These are phyloP conservation scores for Monopis laevigella DNA, from an alignment of 2,888 invertebrate species.

Conservation along the genomic window DNA sequence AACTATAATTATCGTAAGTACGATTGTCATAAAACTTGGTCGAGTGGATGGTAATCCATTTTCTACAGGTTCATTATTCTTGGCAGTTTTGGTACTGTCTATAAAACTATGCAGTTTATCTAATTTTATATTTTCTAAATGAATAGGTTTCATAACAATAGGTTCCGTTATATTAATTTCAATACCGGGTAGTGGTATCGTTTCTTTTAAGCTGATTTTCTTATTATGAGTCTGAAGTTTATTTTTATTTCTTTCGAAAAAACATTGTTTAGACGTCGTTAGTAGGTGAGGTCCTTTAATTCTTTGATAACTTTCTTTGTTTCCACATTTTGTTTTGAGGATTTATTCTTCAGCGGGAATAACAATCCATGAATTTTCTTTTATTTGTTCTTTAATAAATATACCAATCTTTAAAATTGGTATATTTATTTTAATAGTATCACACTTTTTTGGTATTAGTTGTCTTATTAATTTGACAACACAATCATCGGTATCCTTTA, in stretches of 20 bases:
- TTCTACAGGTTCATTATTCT: not conserved
- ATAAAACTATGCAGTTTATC: not conserved
- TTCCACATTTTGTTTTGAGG: not conserved
- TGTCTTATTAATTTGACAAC: not conserved
- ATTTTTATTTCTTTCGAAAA: not conserved
- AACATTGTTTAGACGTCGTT: not conserved
- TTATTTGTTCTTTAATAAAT: too few species aligned
- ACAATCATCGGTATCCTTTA: not conserved
- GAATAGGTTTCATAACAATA: too few species aligned
- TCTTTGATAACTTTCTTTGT: not conserved
- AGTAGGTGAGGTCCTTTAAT: conserved; percentile 5
- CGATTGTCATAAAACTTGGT: not conserved
- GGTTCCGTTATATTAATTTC: not conserved
- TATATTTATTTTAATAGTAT: not conserved
- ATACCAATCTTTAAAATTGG: not conserved
- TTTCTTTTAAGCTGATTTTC: conserved; percentile 1
- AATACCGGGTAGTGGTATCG: not conserved
- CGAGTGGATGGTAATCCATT: not conserved
- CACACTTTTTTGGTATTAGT: not conserved
- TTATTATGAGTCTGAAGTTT: conserved; percentile 4
- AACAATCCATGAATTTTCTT: conserved; percentile 8
- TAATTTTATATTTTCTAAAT: conserved; percentile 1
- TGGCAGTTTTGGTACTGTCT: not conserved
- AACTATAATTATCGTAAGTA: not conserved
- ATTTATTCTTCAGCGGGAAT: not conserved